phyloP scores from a whole-genome alignment of 2,113 vertebrate genomes.

The Elachura formosa region DNA sequence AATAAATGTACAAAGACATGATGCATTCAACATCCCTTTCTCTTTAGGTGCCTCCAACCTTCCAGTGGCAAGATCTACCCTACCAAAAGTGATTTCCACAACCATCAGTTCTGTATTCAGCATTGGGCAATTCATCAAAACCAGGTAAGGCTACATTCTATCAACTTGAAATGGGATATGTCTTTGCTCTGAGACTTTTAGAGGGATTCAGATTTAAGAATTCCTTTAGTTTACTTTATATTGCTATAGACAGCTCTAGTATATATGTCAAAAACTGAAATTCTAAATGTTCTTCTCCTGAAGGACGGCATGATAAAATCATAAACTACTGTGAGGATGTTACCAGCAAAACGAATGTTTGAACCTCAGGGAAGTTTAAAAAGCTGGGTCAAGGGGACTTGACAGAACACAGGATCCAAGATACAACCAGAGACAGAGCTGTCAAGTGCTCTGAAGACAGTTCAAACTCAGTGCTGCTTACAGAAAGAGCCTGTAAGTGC shows the following conservation, averaged over 20 bases:
- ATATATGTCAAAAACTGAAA: neutral
- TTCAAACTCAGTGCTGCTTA: neutral
- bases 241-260: neutral
- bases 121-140: neutral
- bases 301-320: neutral
- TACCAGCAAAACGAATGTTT: neutral
- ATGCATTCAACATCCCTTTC: neutral
- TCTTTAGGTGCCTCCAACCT: neutral
- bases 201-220: neutral
- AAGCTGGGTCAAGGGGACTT: slow-evolving; percentile 19
- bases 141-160: neutral
- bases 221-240: neutral
- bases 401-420: slow-evolving; percentile 28
- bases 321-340: neutral
- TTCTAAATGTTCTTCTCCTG: neutral
- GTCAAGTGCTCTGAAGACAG: slow-evolving; percentile 20
- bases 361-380: slow-evolving; percentile 15
- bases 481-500: neutral
- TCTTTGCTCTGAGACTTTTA: neutral
- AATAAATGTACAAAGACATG: neutral
- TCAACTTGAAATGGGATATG: neutral
- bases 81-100: neutral
- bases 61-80: neutral
- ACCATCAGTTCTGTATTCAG: neutral
- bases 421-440: slow-evolving; percentile 9